phyloP scores from a whole-genome alignment of 2,888 invertebrate genomes.

The Rhogogaster chlorosoma region DNA sequence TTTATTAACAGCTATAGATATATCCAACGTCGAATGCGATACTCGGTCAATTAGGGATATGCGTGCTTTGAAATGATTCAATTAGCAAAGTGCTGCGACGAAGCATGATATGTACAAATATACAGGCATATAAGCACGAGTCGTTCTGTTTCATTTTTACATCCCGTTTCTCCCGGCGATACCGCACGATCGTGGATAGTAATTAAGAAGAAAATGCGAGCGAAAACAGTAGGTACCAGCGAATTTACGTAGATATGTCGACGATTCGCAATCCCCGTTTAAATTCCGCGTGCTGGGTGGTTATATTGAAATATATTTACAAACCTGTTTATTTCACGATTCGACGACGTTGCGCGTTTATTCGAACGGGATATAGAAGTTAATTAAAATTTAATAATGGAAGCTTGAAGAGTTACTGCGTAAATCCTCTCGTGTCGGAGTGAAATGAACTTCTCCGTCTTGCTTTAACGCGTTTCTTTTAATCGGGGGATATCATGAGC shows the following conservation, averaged over 20 bases:
- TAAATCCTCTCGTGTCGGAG: not conserved
- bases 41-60: not conserved
- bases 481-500: not conserved
- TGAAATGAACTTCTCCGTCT: not conserved
- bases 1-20: not conserved
- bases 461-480: not conserved
- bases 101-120: not conserved
- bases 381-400: not conserved
- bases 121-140: too few relatives aligned
- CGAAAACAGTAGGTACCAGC: too few relatives aligned
- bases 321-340: not conserved
- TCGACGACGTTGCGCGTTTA: not conserved
- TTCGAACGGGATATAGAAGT: not conserved
- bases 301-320: not conserved
- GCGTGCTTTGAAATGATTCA: conserved; percentile 2
- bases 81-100: not conserved
- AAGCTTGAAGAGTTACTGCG: not conserved
- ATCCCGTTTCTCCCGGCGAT: not conserved
- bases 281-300: not conserved
- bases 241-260: not conserved
- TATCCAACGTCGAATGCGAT: not conserved
- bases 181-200: not conserved
- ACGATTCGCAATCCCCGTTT: not conserved
- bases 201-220: not conserved
- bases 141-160: not conserved